Base-by-base conservation (phyloP, 1,140 invertebrate genomes). In the Branchinecta lindahli region DNA sequence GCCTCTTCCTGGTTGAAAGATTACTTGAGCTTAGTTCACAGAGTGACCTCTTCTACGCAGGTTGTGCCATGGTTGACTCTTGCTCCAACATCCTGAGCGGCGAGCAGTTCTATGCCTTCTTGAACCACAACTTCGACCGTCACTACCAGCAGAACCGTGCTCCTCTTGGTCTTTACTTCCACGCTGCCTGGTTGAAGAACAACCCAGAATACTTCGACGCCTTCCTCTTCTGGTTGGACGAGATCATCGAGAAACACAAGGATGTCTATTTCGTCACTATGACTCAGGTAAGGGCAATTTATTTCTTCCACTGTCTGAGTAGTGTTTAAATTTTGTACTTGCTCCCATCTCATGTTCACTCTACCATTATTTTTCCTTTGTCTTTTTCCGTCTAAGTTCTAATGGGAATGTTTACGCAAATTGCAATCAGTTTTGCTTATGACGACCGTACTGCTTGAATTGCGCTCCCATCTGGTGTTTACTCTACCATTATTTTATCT, bases 211-310 rank as follows among this genome's bases (percentile, higher is more conserved):
- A 89, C 78, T 81, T 95, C 69, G 92, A 95, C 75, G 89, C 91
- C 70, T 92, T 97, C 84, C 83, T 94, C 8, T 92, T 90, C 77
- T 96, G 93, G 91, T 88, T 97, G 73, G 93, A 96, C 77, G 93
- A 96, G 81, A 85, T 94, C 66, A 80, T 94, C 45, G 81, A 85
- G 71, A 88, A 87, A 70, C 87, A 92, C 80, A 91, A 92, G 71
- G 94, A 97, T 77, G 93, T 95, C 7, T 96, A 94, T 80, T 96
- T 97, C 77, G 91, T 95, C 0, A 96, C 93, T n/a, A 95, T 94
- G 89, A 95, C 92, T 3, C 92, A 94, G 80, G 70, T 68, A 68
- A 61, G 33, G 33, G 33, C 33, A 33, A 33, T 33, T 20, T 10
- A 33, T 7, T 8, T 10, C 20, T 67, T 8, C 21, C 9, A 20